A percentile compares a stretch with the other conserved stretches of the same genome.
Conservation (phyloP, 2,888 invertebrate genomes). For the Diarsia brunnea region DNA sequence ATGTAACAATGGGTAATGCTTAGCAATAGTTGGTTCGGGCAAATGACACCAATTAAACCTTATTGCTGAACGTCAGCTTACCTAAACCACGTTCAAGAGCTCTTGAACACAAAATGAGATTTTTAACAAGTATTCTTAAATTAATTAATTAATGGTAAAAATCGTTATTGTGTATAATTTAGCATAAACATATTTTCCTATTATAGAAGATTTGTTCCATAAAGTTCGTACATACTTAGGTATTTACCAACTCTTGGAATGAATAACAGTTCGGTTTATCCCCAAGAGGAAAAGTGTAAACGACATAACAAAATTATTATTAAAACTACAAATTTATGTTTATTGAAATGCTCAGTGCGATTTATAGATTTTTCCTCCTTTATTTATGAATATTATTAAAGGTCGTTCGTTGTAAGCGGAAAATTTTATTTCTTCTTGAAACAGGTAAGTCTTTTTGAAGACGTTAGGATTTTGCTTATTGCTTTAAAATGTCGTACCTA, state of each 20-base stretch:
- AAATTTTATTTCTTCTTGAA: not conserved
- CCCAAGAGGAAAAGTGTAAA: conserved; percentile 35
- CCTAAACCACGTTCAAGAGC: not conserved
- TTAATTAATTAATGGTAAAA: no score
- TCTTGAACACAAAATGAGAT: no score
- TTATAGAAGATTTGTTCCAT: not conserved
- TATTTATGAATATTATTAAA: not conserved
- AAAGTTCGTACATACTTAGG: not conserved
- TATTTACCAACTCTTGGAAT: not conserved
- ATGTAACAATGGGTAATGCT: not conserved
- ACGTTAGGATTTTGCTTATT: not conserved
- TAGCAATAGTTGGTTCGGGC: not conserved
- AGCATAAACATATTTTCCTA: not conserved
- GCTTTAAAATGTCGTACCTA: not conserved
- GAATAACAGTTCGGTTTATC: conserved; percentile 15
- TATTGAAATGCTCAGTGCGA: conserved; percentile 10
- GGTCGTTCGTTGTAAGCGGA: not conserved
- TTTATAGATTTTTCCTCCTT: conserved; percentile 43
- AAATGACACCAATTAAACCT: not conserved
- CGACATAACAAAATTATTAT: not conserved
- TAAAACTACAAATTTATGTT: not conserved
- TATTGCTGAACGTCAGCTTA: not conserved
- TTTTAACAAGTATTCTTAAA: no score
- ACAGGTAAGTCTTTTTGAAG: not conserved
- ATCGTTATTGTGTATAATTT: no score